Conservation (phyloP, 2,113 vertebrate genomes). For the Pterocles burchelli region DNA sequence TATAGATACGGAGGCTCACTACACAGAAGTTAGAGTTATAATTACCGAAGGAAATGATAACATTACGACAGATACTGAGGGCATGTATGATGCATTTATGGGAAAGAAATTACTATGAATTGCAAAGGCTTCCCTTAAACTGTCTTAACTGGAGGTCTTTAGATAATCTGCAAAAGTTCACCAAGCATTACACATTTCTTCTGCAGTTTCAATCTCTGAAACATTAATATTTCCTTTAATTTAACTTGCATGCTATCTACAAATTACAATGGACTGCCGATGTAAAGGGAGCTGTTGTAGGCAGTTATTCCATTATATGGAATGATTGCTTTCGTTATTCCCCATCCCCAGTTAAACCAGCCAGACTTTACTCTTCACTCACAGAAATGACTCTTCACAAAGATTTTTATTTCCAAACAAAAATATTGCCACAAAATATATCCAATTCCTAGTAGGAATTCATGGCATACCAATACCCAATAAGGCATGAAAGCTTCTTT, state of each 20-base stretch:
- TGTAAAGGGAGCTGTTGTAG: not conserved
- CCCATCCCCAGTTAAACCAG: not conserved
- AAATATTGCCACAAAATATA: slow-evolving; percentile 6
- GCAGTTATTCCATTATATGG: not conserved
- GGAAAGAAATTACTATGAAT: not conserved
- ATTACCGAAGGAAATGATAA: not conserved
- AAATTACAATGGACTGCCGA: not conserved
- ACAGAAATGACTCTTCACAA: not conserved
- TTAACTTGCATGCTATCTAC: not conserved
- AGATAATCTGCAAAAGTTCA: not conserved
- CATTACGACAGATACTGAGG: not conserved
- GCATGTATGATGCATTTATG: not conserved
- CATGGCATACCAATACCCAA: not conserved
- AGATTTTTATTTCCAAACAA: not conserved
- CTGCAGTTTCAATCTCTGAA: not conserved
- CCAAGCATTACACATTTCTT: not conserved
- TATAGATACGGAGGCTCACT: not conserved
- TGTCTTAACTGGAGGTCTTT: not conserved
- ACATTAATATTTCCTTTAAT: not conserved
- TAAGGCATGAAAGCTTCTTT: not conserved
- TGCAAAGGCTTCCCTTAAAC: not conserved
- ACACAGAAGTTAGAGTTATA: not conserved
- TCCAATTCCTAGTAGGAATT: not conserved
- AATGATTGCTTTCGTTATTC: not conserved
- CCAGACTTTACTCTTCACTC: not conserved